Base-by-base conservation (phyloP, 2,113 vertebrate genomes). In the Xenopus borealis region DNA sequence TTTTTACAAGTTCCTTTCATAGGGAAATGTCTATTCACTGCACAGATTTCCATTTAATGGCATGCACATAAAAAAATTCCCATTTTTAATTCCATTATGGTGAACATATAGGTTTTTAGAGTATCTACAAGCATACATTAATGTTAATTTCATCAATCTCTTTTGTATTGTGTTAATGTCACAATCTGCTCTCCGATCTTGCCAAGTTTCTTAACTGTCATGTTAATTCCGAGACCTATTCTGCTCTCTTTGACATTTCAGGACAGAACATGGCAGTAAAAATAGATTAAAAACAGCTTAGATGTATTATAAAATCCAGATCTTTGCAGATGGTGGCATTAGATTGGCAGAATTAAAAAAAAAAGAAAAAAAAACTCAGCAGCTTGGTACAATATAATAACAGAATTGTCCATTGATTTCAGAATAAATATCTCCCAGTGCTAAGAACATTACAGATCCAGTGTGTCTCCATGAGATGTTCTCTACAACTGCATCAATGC, bases 251-350 rank as follows among this genome's bases (percentile, higher is more conserved):
- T 93, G 91, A 93, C 91, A 93, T 93, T 92, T 93, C 86, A 89
- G 91, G 91, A 91, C 90, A 89, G 91, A 93, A 91, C 87, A 90
- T 88, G 87, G 89, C 89, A 89, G 90, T 92, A 92, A 93, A 93
- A 93, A 93, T 90, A 93, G 91, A 92, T 93, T 92, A 93, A 89
- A 89, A 90, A 86, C 89, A 92, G 90, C 88, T 93, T 93, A 93
- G 84, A 92, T 89, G 90, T 91, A 91, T 91, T 93, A 92, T 87
- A 91, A 92, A 92, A 91, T 86, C 87, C 83, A 87, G 89, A 89
- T 92, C 88, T 90, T 92, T 90, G 81, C 91, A 91, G 91, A 93
- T 91, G 91, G 91, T 62, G 83, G 89, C 85, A 91, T 91, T 90
- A 91, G 81, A 85, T 82, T 82, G 69, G 78, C 85, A 80, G 88